A percentile compares a stretch with the other conserved stretches of the same genome.
Evolutionary conservation across 1,140 invertebrate species (phyloP).

Genomic region (Euglossa dilemma): DNA sequence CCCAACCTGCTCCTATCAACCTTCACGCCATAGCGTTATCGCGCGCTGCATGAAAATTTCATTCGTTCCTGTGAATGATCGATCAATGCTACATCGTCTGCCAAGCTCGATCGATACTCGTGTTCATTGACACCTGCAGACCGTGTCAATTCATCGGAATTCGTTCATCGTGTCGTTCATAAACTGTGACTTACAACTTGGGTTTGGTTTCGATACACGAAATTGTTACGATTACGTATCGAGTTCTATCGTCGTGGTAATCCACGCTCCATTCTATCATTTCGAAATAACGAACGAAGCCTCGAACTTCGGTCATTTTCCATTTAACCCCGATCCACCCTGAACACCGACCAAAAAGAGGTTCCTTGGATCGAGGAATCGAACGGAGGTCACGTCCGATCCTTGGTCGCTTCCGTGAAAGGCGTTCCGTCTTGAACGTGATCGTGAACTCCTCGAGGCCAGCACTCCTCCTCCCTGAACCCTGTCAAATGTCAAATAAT

Average conservation of each 20-base stretch:
- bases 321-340: background rate
- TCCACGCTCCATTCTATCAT: background rate
- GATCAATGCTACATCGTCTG: no score
- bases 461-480: background rate
- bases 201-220: background rate
- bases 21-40: background rate
- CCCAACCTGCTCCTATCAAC: background rate
- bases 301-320: background rate
- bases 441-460: conserved; percentile 32
- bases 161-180: background rate
- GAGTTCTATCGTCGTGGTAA: no score
- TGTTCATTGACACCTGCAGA: background rate
- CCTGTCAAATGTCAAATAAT: background rate
- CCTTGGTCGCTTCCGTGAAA: conserved; percentile 21
- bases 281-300: background rate
- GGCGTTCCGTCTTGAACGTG: background rate
- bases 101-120: no score
- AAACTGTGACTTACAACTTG: background rate
- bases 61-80: background rate
- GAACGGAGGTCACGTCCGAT: background rate
- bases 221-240: no score
- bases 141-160: background rate
- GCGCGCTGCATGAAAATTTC: background rate
- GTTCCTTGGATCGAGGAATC: background rate
- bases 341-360: background rate